These are phyloP conservation scores for Penaeus vannamei DNA, from an alignment of 1,140 invertebrate species.

Conservation along the genomic window DNA sequence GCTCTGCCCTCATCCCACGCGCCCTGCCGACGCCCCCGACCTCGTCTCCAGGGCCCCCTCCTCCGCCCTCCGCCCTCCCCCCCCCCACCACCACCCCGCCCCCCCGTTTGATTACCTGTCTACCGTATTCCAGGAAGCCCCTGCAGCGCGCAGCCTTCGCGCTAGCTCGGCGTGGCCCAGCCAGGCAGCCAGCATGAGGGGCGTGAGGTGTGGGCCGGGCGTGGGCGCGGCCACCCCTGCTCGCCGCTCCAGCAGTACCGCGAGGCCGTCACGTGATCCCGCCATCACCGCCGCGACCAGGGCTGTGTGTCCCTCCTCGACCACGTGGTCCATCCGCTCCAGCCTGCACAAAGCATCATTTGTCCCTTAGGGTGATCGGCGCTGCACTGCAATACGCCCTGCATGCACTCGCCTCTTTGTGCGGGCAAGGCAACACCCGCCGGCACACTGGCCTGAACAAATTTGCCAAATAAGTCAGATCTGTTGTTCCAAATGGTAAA, in stretches of 20 bases:
- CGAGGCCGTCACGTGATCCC: constrained; percentile 51
- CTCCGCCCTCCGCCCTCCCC: background rate
- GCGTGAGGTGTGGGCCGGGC: constrained; percentile 42
- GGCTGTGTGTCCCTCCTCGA: constrained; percentile 48
- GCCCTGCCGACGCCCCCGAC: too few species aligned
- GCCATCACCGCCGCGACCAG: constrained; percentile 42
- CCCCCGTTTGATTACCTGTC: constrained; percentile 31
- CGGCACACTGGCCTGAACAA: too few species aligned
- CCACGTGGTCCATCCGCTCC: constrained; percentile 52
- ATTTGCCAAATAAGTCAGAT: too few species aligned
- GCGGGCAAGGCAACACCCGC: too few species aligned
- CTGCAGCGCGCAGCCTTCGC: constrained; percentile 45
- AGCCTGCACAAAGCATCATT: constrained; percentile 28
- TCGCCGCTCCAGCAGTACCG: constrained; percentile 52
- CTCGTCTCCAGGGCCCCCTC: background rate
- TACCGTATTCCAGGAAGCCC: constrained; percentile 45
- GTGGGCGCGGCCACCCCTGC: constrained; percentile 41
- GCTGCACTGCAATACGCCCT: background rate
- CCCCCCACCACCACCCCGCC: too few species aligned
- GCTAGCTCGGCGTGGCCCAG: constrained; percentile 38
- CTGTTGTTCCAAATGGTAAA: too few species aligned
- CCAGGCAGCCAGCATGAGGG: constrained; percentile 52
- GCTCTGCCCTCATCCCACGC: too few species aligned
- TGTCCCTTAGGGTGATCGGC: background rate
- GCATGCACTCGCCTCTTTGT: background rate